These are phyloP conservation scores for Lepus oiostolus DNA, from an alignment of 2,797 vertebrate species.

Conservation along the genomic window DNA sequence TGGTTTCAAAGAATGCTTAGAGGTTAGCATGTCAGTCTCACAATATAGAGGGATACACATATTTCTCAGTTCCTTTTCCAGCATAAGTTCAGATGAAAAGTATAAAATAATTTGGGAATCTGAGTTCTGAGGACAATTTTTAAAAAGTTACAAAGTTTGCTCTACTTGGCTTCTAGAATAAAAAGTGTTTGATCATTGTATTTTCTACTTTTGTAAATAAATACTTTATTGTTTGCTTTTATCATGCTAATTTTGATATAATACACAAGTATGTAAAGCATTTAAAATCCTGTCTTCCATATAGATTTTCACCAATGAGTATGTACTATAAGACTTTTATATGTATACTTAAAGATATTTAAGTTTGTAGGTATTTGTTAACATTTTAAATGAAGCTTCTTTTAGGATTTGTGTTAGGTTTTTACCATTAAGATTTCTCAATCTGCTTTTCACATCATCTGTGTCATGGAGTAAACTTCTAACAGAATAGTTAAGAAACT, in stretches of 20 bases:
- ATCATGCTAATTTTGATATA: neutral
- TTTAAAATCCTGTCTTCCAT: neutral
- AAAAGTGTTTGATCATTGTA: neutral
- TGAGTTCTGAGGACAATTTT: neutral
- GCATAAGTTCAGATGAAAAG: neutral
- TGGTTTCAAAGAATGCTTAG: neutral
- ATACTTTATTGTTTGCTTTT: neutral
- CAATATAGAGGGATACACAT: neutral
- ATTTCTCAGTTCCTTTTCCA: neutral
- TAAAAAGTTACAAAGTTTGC: neutral
- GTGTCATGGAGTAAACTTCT: neutral
- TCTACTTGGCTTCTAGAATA: neutral
- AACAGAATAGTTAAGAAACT: too few relatives aligned
- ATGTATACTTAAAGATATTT: neutral
- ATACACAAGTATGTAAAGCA: neutral
- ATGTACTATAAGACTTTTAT: neutral
- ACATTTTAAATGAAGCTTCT: neutral
- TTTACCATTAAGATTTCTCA: neutral
- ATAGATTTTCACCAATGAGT: neutral
- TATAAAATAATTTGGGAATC: neutral
- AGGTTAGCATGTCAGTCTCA: neutral
- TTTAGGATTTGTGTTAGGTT: neutral
- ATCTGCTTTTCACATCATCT: neutral
- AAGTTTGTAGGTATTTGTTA: neutral
- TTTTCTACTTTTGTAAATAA: neutral